Percentiles rank a stretch among this genome's conserved stretches.
Conservation (phyloP, 2,888 invertebrate genomes). For the Schrankia costaestrigalis region DNA sequence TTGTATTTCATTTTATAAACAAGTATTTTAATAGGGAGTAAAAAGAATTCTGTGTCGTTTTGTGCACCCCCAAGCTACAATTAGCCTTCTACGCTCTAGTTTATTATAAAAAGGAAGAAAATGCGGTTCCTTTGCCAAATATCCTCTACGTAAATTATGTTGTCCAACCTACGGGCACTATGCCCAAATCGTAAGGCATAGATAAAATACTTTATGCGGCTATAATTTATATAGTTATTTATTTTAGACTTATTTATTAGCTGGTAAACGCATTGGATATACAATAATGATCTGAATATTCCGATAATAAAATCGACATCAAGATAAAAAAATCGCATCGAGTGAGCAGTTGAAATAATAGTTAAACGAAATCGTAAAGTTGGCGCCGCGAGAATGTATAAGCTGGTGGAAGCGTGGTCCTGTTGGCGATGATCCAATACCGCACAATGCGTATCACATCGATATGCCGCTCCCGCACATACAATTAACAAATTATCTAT, state of each 20-base stretch:
- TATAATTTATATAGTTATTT: conserved; percentile 24
- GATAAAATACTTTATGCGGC: conserved; percentile 13
- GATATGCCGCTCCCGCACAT: conserved; percentile 39
- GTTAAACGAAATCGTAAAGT: conserved; percentile 65
- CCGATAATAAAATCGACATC: conserved; percentile 48
- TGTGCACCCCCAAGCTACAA: conserved; percentile 36
- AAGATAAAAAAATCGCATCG: conserved; percentile 52
- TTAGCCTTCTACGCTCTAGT: conserved; percentile 43
- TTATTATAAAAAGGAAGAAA: conserved; percentile 38
- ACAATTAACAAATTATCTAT: conserved; percentile 50
- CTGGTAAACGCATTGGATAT: conserved; percentile 27
- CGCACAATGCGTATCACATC: conserved; percentile 38
- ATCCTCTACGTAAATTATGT: conserved; percentile 26
- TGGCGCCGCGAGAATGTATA: conserved; percentile 50
- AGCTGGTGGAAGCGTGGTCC: conserved; percentile 46
- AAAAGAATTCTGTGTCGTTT: conserved; percentile 41
- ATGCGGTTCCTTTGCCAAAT: conserved; percentile 48
- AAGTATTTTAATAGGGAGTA: no score
- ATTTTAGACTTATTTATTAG: conserved; percentile 32
- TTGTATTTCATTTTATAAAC: neutral
- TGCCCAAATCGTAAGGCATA: conserved; percentile 35
- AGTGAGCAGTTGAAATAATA: conserved; percentile 53
- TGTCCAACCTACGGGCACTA: conserved; percentile 37
- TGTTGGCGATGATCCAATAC: conserved; percentile 58
- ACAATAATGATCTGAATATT: conserved; percentile 44